Conservation (phyloP, 2,113 vertebrate genomes). For the Noturus placidus region DNA sequence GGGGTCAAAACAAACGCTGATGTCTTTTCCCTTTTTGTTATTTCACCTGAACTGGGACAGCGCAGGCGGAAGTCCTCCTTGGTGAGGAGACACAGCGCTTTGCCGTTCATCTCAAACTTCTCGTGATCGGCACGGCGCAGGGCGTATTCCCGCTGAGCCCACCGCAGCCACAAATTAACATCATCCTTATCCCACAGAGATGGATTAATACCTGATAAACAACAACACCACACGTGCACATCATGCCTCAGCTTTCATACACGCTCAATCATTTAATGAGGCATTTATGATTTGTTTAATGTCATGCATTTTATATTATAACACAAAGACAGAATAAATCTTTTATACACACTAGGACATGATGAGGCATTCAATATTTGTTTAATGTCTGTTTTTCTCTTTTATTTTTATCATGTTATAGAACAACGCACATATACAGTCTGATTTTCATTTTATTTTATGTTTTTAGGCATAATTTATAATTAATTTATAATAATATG, state of each 20-base stretch:
- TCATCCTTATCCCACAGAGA: conserved; percentile 89
- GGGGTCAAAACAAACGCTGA: background rate
- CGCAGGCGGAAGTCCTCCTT: conserved; percentile 89
- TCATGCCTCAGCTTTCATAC: background rate
- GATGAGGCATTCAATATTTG: background rate
- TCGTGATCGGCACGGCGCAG: conserved; percentile 68
- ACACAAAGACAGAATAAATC: background rate
- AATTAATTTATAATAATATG: too few relatives aligned
- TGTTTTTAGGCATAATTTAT: too few relatives aligned
- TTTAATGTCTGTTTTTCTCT: background rate
- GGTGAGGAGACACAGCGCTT: conserved; percentile 88
- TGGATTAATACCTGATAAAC: conserved; percentile 83
- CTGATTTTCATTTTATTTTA: background rate
- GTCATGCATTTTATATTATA: background rate
- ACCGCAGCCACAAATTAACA: conserved; percentile 86
- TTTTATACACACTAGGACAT: background rate
- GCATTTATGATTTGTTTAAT: background rate
- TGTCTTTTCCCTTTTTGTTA: background rate
- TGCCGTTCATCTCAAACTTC: conserved; percentile 88
- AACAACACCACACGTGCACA: background rate
- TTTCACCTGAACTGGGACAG: conserved; percentile 85
- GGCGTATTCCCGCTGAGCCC: conserved; percentile 87
- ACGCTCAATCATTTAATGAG: background rate
- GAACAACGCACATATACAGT: background rate
- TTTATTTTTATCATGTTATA: background rate